A percentile compares a stretch with the other conserved stretches of the same genome.
Conservation (phyloP, 1,140 invertebrate species). For the Diorhabda carinulata region DNA sequence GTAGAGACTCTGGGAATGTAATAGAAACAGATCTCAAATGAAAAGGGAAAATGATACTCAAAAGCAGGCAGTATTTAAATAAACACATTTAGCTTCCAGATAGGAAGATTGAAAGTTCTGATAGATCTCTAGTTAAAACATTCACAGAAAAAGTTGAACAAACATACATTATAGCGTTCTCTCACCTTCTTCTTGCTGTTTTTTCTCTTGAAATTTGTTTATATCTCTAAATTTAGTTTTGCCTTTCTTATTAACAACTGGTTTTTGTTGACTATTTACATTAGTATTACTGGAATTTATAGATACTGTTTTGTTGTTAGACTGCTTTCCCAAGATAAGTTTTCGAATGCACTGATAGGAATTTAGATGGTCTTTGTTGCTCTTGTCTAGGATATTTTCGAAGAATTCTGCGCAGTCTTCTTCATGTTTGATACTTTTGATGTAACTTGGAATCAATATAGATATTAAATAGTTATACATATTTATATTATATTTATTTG, state of each 20-base stretch:
- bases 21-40: too few relatives aligned
- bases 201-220: conserved; percentile 31
- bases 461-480: neutral
- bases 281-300: neutral
- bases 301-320: conserved; percentile 11
- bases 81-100: too few relatives aligned
- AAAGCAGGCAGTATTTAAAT: too few relatives aligned
- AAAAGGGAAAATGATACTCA: too few relatives aligned
- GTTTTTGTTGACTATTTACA: neutral
- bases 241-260: conserved; percentile 32
- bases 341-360: conserved; percentile 64
- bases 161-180: too few relatives aligned
- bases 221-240: conserved; percentile 37
- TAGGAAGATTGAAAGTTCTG: too few relatives aligned
- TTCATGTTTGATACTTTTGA: conserved; percentile 61
- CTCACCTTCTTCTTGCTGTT: conserved; percentile 32
- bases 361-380: conserved; percentile 59
- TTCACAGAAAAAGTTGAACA: too few relatives aligned
- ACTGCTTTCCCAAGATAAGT: conserved; percentile 45
- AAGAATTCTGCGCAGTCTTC: conserved; percentile 68
- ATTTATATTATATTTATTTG: too few relatives aligned
- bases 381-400: conserved; percentile 61
- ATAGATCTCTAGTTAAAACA: too few relatives aligned
- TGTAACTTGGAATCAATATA: conserved; percentile 53
- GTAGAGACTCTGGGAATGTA: too few relatives aligned